Evolutionary conservation across 2,113 vertebrate genomes (phyloP), one percentile per base, ranked within the genome.

Genomic region (Gambusia affinis): DNA sequence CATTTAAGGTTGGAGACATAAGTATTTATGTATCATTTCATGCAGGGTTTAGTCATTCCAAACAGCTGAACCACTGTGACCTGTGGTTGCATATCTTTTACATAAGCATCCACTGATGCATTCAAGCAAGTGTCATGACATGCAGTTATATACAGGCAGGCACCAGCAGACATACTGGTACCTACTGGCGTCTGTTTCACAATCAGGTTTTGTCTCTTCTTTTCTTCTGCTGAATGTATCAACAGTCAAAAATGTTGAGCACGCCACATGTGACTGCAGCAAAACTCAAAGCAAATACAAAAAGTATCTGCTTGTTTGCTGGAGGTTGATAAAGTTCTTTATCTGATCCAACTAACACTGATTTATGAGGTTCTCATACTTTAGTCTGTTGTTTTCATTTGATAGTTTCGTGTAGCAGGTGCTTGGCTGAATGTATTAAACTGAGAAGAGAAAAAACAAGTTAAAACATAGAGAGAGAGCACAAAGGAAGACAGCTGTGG

Each of bases 191-290:
- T 60, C 60, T 72, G 12, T 2, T 67, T 42, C 67, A 72, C 37
- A 29, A 68, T 74, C 30, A 57, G 39, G 6, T 0, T 68, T 62
- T n/a, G 35, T 67, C 75, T 39, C 60, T 73, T 54, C 64, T 80
- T 42, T 60, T 15, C 33, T 67, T 73, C 4, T 28, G 37, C 61
- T 79, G 27, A 37, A 35, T n/a, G 7, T 60, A 44, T 15, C 1
- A 30, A 65, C 62, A 64, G 11, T 1, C 44, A 22, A 60, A 62
- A 19, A 47, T 35, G 30, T 10, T 28, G 3, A 4, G 1, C 31
- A 22, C 4, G 29, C 12, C 51, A 1, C 64, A 64, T 8, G 29
- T 64, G 62, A 77, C 72, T 37, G 37, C 19, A 24, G 12, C 2
- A 29, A 64, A 7, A 17, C 11, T 14, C 10, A 27, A 70, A 30